Conservation (phyloP, 2,888 invertebrate genomes). For the Drosophila meridiana region DNA sequence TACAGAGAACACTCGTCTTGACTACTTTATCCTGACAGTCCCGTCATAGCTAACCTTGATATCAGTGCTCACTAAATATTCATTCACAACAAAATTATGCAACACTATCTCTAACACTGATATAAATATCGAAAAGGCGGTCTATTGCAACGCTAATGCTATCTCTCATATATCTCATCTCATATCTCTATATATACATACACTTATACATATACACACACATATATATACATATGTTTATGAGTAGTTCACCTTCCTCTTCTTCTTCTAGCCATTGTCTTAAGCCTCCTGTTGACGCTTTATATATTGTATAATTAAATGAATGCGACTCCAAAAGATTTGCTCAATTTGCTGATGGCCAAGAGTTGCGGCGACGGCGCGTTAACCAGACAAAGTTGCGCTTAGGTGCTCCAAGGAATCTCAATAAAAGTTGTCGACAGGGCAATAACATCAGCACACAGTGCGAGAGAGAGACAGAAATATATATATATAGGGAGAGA, state of each 20-base stretch:
- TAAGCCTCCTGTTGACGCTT: neutral
- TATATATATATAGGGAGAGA: no score
- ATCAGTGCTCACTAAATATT: no score
- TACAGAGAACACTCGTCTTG: no score
- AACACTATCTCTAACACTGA: no score
- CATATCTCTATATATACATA: no score
- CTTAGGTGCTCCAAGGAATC: constrained; percentile 57
- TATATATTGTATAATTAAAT: neutral
- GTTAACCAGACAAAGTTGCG: constrained; percentile 14
- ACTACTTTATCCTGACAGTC: no score
- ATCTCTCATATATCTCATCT: no score
- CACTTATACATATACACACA: no score
- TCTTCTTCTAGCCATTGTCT: neutral
- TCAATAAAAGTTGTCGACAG: constrained; percentile 69
- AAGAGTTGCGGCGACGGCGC: neutral
- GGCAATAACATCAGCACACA: constrained; percentile 18
- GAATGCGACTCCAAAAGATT: neutral
- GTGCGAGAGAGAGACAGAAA: neutral
- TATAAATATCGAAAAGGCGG: neutral
- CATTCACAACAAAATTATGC: no score
- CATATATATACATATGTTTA: no score
- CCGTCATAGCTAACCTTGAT: no score
- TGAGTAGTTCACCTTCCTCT: neutral
- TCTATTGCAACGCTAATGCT: neutral
- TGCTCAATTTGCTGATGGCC: constrained; percentile 2